Evolutionary conservation across 2,888 invertebrate genomes (phyloP).

Genomic region (Mongoloraphidia duomilia): DNA sequence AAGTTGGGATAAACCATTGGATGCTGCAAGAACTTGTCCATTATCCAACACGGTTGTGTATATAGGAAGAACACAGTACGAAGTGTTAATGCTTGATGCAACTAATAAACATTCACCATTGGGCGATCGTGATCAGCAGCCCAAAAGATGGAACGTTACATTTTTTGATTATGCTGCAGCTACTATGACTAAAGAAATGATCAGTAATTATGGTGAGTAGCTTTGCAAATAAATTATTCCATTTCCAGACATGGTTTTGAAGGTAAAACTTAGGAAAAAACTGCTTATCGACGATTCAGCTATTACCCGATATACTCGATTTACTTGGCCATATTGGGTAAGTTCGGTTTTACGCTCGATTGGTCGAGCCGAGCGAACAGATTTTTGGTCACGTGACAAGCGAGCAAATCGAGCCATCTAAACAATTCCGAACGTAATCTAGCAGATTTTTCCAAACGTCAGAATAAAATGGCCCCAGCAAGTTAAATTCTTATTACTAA

Average conservation of each 20-base stretch:
- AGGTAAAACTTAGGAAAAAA: neutral
- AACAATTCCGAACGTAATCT: too few species aligned
- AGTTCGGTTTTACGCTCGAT: too few species aligned
- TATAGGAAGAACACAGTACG: constrained; percentile 81
- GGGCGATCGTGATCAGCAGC: constrained; percentile 35
- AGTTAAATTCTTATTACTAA: too few species aligned
- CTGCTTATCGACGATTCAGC: neutral
- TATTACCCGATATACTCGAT: neutral
- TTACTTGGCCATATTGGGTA: too few species aligned
- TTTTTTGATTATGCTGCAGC: constrained; percentile 88
- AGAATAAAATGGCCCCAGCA: too few species aligned
- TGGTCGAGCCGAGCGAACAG: too few species aligned
- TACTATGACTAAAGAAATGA: constrained; percentile 61
- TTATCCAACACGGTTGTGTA: constrained; percentile 56
- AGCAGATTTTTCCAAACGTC: too few species aligned
- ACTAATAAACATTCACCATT: constrained; percentile 35
- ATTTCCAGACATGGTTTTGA: too few species aligned
- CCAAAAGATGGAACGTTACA: constrained; percentile 88
- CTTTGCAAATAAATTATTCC: constrained; percentile 6
- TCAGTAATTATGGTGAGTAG: constrained; percentile 63
- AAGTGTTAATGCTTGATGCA: constrained; percentile 85
- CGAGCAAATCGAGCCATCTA: too few species aligned
- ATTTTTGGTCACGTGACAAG: too few species aligned
- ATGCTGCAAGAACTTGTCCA: constrained; percentile 50
- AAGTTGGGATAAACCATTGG: constrained; percentile 30